Evolutionary conservation across 2,888 invertebrate species (phyloP).

Genomic region (Pocota personata): DNA sequence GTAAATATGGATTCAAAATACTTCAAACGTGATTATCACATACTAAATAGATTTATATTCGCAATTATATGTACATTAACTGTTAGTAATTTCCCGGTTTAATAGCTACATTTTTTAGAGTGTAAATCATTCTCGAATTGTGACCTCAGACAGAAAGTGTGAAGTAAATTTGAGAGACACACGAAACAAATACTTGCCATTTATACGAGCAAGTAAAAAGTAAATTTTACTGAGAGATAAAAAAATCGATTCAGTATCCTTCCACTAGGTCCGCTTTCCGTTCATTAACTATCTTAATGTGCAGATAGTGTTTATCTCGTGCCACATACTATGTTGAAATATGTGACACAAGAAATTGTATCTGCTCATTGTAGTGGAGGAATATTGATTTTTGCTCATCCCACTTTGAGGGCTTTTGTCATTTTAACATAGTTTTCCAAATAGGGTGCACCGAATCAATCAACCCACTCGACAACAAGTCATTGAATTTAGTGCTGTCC

Average conservation of each 20-base stretch:
- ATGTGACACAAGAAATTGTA: neutral
- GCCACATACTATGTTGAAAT: constrained; percentile 1
- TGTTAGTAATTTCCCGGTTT: no score
- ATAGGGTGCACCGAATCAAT: neutral
- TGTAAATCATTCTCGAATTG: no score
- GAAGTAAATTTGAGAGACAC: neutral
- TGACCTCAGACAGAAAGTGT: no score
- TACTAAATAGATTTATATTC: no score
- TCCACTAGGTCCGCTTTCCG: constrained; percentile 2
- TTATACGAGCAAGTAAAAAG: neutral
- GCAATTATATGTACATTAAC: no score
- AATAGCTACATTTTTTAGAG: no score
- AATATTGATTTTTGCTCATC: constrained; percentile 17
- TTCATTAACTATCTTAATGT: constrained; percentile 20
- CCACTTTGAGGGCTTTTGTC: neutral
- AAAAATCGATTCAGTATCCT: constrained; percentile 35
- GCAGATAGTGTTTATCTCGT: constrained; percentile 1
- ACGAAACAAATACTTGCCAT: neutral
- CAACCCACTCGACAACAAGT: neutral
- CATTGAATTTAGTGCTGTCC: neutral
- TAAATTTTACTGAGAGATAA: constrained; percentile 22
- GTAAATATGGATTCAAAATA: no score
- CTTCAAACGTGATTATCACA: no score
- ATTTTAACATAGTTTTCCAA: neutral
- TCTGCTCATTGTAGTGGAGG: neutral